Evolutionary conservation across 2,797 vertebrate species (phyloP).

Genomic region (Anguilla pacifica): DNA sequence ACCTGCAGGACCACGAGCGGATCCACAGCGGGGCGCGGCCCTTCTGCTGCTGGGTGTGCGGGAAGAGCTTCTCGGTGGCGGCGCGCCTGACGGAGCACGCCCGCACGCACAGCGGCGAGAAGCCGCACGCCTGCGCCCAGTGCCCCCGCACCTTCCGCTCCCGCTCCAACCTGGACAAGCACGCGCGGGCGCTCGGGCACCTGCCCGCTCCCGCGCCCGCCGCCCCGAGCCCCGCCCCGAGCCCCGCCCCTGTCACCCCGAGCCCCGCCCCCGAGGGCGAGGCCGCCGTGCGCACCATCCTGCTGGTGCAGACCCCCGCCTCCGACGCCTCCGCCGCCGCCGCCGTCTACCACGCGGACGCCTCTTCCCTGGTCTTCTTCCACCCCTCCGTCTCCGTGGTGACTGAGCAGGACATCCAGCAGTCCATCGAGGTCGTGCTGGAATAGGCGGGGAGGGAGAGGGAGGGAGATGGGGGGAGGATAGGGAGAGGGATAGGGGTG

Average conservation of each 20-base stretch:
- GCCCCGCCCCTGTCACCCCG: conserved; percentile 40
- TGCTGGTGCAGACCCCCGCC: conserved; percentile 70
- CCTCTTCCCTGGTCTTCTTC: conserved; percentile 75
- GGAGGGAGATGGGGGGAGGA: conserved; percentile 26
- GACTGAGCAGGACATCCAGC: conserved; percentile 67
- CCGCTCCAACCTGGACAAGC: conserved; percentile 81
- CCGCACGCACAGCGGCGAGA: conserved; percentile 86
- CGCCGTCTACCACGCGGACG: conserved; percentile 63
- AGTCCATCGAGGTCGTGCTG: conserved; percentile 78
- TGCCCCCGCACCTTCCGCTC: conserved; percentile 83
- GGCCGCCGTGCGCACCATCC: conserved; percentile 72
- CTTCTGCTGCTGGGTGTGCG: conserved; percentile 87
- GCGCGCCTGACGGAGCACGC: conserved; percentile 88
- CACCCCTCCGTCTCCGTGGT: conserved; percentile 70
- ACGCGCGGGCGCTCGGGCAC: conserved; percentile 67
- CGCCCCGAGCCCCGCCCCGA: too few relatives aligned
- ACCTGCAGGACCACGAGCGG: conserved; percentile 85
- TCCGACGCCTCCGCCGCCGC: conserved; percentile 53
- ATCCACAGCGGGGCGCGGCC: conserved; percentile 81
- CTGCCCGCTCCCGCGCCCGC: conserved; percentile 36
- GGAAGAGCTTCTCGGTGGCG: conserved; percentile 87
- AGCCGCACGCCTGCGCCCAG: conserved; percentile 81
- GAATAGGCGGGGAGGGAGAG: conserved; percentile 69
- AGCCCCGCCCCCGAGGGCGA: conserved; percentile 54
- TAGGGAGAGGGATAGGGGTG: not conserved